phyloP scores from a whole-genome alignment of 2,797 vertebrate genomes.

The Remorina albescens region DNA sequence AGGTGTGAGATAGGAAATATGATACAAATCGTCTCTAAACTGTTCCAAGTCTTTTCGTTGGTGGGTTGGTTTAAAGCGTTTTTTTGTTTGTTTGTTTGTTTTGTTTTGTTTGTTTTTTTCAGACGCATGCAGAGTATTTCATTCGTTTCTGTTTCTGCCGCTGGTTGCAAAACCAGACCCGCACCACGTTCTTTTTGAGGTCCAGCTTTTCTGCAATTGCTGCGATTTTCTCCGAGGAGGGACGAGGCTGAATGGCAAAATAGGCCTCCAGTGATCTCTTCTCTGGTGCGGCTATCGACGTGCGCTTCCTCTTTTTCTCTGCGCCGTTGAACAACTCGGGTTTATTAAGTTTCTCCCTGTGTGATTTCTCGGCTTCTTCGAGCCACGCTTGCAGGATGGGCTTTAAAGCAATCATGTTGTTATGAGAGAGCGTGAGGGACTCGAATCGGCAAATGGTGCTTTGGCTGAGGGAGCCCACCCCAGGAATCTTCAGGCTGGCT shows the following conservation, averaged over 20 bases:
- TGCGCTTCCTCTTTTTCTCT: slow-evolving; percentile 97
- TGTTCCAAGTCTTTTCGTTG: slow-evolving; percentile 80
- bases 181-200: slow-evolving; percentile 99
- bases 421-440: slow-evolving; percentile 94
- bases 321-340: slow-evolving; percentile 96
- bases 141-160: slow-evolving; percentile 99
- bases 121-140: slow-evolving; percentile 98
- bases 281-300: slow-evolving; percentile 95
- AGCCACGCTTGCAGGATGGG: slow-evolving; percentile 98
- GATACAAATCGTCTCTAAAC: slow-evolving; percentile 86
- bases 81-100: too few relatives aligned
- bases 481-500: slow-evolving; percentile 95
- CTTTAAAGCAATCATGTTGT: slow-evolving; percentile 97
- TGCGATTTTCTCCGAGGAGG: slow-evolving; percentile 97
- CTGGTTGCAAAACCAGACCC: slow-evolving; percentile 99
- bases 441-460: slow-evolving; percentile 96
- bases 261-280: slow-evolving; percentile 96
- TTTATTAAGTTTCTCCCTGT: slow-evolving; percentile 96
- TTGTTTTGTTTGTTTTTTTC: neutral
- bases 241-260: slow-evolving; percentile 95
- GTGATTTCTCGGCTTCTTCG: slow-evolving; percentile 96
- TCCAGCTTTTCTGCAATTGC: slow-evolving; percentile 97
- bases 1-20: slow-evolving; percentile 85
- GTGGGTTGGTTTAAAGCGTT: slow-evolving; percentile 44
- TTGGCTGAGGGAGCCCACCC: slow-evolving; percentile 94